These are phyloP conservation scores for Mesorhabditis belari DNA, from an alignment of 2,888 invertebrate genomes.

Conservation along the genomic window DNA sequence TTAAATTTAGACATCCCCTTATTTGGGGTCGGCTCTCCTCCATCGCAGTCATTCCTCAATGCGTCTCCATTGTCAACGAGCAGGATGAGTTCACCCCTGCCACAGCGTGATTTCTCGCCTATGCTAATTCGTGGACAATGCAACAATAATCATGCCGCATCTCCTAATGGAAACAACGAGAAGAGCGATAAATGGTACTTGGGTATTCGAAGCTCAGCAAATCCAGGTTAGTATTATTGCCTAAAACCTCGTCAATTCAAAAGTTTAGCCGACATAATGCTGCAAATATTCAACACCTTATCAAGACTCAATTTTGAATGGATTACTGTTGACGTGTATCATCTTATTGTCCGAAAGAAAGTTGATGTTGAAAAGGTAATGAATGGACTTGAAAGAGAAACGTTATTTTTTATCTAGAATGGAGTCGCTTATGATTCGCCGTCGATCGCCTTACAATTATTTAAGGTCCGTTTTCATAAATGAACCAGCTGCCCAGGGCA, in stretches of 20 bases:
- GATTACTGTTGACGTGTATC: constrained; percentile 91
- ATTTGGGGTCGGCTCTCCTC: background rate
- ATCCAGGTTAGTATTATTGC: constrained; percentile 62
- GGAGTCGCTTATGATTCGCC: too few species aligned
- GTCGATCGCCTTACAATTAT: background rate
- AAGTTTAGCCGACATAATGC: constrained; percentile 17
- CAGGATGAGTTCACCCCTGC: too few species aligned
- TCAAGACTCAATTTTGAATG: constrained; percentile 92
- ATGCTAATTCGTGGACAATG: too few species aligned
- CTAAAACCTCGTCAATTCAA: too few species aligned
- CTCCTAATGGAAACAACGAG: constrained; percentile 63
- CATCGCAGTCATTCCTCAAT: too few species aligned
- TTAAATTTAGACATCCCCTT: background rate
- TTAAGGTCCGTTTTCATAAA: too few species aligned
- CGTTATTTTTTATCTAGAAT: too few species aligned
- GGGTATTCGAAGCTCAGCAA: constrained; percentile 89
- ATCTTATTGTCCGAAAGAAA: constrained; percentile 83
- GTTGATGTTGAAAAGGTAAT: background rate
- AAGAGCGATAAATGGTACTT: constrained; percentile 88
- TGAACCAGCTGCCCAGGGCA: too few species aligned
- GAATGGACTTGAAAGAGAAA: too few species aligned
- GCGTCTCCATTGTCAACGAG: too few species aligned
- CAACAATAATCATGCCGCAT: too few species aligned
- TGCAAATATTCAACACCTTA: constrained; percentile 88
- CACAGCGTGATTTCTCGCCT: too few species aligned